These are phyloP conservation scores for silkworm (Bombyx mori) DNA, from an alignment of 1,140 invertebrate species.

Conservation along the genomic window DNA sequence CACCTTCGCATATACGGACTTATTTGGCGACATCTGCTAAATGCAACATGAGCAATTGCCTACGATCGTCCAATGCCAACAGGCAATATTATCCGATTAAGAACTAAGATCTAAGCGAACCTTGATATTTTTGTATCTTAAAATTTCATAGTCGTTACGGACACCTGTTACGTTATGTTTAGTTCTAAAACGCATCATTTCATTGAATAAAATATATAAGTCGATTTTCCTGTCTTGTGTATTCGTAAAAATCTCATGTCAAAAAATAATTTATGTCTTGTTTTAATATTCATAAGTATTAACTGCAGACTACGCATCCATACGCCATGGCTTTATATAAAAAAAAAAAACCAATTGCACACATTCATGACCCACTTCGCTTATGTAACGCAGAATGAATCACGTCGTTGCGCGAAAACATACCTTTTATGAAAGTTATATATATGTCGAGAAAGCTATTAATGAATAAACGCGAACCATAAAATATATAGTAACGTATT, in stretches of 20 bases:
- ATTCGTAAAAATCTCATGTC: too few species aligned
- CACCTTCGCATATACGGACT: slow-evolving; percentile 59
- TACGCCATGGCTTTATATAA: slow-evolving; percentile 43
- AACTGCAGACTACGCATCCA: slow-evolving; percentile 17
- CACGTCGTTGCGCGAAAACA: slow-evolving; percentile 13
- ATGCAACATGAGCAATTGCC: slow-evolving; percentile 19
- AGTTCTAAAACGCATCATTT: too few species aligned
- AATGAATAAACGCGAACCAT: too few species aligned
- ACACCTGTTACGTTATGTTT: too few species aligned
- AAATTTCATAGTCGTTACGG: too few species aligned
- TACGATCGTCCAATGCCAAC: slow-evolving; percentile 37
- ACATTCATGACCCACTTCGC: slow-evolving; percentile 43
- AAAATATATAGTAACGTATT: too few species aligned
- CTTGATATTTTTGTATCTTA: too few species aligned
- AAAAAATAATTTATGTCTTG: too few species aligned
- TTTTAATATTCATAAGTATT: background rate
- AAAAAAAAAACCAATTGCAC: slow-evolving; percentile 30
- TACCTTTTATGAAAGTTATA: background rate
- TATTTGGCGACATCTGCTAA: slow-evolving; percentile 58
- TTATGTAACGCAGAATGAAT: slow-evolving; percentile 26
- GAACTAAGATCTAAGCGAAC: slow-evolving; percentile 1
- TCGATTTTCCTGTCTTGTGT: too few species aligned
- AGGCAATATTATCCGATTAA: slow-evolving; percentile 18
- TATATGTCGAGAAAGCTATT: too few species aligned
- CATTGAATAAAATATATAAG: too few species aligned